These are phyloP conservation scores for Oncorhynchus gorbuscha DNA, from an alignment of 2,113 vertebrate species.

Conservation along the genomic window DNA sequence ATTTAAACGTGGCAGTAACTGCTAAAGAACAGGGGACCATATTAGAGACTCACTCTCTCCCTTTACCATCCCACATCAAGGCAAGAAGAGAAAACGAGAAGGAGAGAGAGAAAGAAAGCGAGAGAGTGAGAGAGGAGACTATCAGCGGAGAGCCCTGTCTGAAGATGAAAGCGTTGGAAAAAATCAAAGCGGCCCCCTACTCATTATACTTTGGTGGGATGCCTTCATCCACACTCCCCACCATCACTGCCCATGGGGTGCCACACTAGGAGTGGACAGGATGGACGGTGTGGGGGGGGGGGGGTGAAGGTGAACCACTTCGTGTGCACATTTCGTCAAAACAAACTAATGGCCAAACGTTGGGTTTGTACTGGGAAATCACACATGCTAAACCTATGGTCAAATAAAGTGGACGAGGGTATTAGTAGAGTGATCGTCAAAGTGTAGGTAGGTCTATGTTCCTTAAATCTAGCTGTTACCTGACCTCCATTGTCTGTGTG, in stretches of 20 bases:
- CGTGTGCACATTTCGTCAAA: background rate
- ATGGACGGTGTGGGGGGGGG: background rate
- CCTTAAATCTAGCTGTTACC: background rate
- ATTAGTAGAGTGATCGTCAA: background rate
- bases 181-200: slow-evolving; percentile 67
- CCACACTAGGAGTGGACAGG: slow-evolving; percentile 30
- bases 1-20: slow-evolving; percentile 45
- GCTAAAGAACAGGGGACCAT: slow-evolving; percentile 41
- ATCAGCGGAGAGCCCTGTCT: slow-evolving; percentile 59
- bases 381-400: background rate
- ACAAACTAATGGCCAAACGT: slow-evolving; percentile 2
- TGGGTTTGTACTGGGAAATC: background rate
- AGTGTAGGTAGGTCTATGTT: background rate
- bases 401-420: background rate
- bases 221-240: slow-evolving; percentile 45
- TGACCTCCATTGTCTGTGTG: background rate
- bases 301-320: slow-evolving; percentile 15
- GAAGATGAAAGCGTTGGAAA: slow-evolving; percentile 69
- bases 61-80: slow-evolving; percentile 65
- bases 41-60: slow-evolving; percentile 52
- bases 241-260: slow-evolving; percentile 33
- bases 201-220: slow-evolving; percentile 67
- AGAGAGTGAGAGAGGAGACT: slow-evolving; percentile 53
- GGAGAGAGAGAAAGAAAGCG: slow-evolving; percentile 19
- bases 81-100: slow-evolving; percentile 64